Evolutionary conservation across 2,888 invertebrate genomes (phyloP), one percentile per base, ranked within the genome.

Genomic region (Lomographa bimaculata): DNA sequence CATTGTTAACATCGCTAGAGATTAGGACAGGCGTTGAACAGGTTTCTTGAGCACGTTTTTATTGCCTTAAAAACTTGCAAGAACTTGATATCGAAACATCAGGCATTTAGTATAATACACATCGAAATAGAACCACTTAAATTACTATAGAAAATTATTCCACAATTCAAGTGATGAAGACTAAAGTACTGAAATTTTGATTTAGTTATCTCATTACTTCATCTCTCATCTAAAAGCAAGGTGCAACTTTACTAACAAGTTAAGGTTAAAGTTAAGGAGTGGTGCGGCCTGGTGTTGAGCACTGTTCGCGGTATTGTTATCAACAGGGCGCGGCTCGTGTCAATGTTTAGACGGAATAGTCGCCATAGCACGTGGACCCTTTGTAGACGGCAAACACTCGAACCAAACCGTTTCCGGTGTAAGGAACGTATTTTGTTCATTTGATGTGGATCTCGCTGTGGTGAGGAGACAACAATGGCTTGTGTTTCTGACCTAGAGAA

Each of bases 241-340:
- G 5, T 29, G 7, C 24, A 29, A 37, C 24, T 24, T n/a, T n/a
- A n/a, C n/a, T n/a, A n/a, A n/a, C n/a, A n/a, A n/a, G n/a, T n/a
- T n/a, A n/a, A n/a, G 32, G 21, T 11, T 20, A 11, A 9, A 29
- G 27, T 30, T 43, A 65, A 46, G 69, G 60, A 62, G 57, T 52
- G 46, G 44, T 40, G 6, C 66, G 70, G 69, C 68, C 60, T 63
- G 61, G 62, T 59, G 58, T 10, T 12, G 28, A 20, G 23, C 59
- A 64, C 70, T 74, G 75, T 78, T 77, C 71, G 69, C 62, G 54
- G 71, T 71, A 79, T 76, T 78, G 79, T 79, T 79, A 79, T 79
- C 79, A 64, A 59, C 37, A 64, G 72, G 82, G 82, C 64, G 83
- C 79, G 83, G 71, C 72, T 67, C 80, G 66, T 73, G 80, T 75